Evolutionary conservation across 2,888 invertebrate genomes (phyloP).

Genomic region (Drosophila macrothrix): DNA sequence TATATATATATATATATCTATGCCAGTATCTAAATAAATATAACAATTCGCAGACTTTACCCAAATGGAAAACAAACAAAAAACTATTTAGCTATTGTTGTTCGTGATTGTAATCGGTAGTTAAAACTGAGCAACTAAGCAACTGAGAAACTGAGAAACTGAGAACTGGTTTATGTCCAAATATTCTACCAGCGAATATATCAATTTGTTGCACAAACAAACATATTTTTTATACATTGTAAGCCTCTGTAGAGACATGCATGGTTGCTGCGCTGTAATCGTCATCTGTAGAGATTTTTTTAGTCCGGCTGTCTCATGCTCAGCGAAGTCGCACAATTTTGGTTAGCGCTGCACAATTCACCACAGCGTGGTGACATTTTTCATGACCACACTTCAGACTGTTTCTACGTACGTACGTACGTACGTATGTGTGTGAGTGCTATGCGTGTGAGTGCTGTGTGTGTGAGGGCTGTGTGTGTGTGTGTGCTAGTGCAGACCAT

Average conservation of each 20-base stretch:
- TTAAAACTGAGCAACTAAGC: neutral
- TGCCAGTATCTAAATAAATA: neutral
- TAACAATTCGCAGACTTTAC: neutral
- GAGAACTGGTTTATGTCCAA: neutral
- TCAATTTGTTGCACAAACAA: neutral
- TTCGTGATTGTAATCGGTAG: neutral
- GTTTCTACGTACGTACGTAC: slow-evolving; percentile 6
- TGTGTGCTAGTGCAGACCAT: slow-evolving; percentile 15
- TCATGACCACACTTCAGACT: slow-evolving; percentile 41
- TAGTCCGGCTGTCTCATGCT: slow-evolving; percentile 22
- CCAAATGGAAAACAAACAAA: neutral
- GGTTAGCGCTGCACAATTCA: slow-evolving; percentile 47
- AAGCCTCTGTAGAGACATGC: neutral
- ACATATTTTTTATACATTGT: neutral
- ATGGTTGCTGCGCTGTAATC: slow-evolving; percentile 14
- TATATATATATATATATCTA: neutral
- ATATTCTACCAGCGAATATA: neutral
- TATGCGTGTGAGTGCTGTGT: slow-evolving; percentile 1
- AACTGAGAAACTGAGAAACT: neutral
- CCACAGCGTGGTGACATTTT: slow-evolving; percentile 61
- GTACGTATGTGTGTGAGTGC: slow-evolving; percentile 1
- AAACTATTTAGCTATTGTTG: neutral
- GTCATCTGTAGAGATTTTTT: slow-evolving; percentile 35
- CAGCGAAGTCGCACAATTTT: slow-evolving; percentile 42
- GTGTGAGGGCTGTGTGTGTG: slow-evolving; percentile 9